These are phyloP conservation scores for Eledona agricola DNA, from an alignment of 2,888 invertebrate genomes.

Conservation along the genomic window DNA sequence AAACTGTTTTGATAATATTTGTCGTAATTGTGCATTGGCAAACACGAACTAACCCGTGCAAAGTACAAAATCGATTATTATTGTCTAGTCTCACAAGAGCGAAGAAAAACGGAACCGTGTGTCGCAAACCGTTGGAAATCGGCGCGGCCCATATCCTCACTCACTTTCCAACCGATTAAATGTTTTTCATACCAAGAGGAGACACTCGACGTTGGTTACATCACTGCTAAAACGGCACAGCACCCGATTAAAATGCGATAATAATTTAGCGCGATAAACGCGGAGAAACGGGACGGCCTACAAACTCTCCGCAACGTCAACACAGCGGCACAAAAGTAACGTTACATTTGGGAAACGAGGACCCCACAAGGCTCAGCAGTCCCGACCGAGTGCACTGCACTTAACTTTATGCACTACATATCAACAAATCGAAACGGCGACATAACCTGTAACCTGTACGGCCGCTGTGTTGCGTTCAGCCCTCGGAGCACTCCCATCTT, in stretches of 20 bases:
- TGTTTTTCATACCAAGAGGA: conserved; percentile 21
- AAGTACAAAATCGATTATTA: conserved; percentile 11
- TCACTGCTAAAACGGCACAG: conserved; percentile 47
- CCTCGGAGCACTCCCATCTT: conserved; percentile 4
- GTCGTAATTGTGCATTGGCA: conserved; percentile 13
- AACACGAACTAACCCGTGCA: conserved; percentile 10
- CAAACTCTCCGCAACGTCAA: conserved; percentile 42
- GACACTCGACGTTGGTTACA: conserved; percentile 55
- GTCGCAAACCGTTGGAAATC: conserved; percentile 7
- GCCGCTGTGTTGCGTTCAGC: conserved; percentile 10
- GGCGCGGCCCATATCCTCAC: conserved; percentile 23
- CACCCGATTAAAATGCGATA: conserved; percentile 39
- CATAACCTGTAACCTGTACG: conserved; percentile 49
- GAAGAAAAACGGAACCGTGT: conserved; percentile 6
- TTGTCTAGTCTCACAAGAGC: conserved; percentile 1
- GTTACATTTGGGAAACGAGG: conserved; percentile 58
- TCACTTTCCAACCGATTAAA: conserved; percentile 33
- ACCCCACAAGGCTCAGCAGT: conserved; percentile 46
- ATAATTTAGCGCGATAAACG: conserved; percentile 31
- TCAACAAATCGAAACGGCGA: conserved; percentile 54
- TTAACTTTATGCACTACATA: conserved; percentile 59
- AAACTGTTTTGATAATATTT: conserved; percentile 8
- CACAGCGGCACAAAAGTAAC: conserved; percentile 54
- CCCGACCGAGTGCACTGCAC: conserved; percentile 58
- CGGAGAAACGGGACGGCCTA: conserved; percentile 28